Conservation (phyloP, 2,113 vertebrate genomes). For the Toxostoma redivivum region DNA sequence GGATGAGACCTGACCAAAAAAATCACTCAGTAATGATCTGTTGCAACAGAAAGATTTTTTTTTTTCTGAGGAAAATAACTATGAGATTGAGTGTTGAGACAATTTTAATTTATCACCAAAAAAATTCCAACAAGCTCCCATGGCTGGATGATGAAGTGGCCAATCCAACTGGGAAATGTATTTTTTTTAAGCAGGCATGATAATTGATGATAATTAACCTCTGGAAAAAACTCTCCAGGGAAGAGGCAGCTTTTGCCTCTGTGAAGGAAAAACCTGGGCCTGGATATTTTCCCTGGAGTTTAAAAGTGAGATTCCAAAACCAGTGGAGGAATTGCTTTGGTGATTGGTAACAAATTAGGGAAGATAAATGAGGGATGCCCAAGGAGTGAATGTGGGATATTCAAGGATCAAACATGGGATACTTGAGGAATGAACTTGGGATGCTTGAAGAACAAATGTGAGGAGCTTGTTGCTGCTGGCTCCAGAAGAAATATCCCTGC, state of each 20-base stretch:
- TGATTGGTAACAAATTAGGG: accelerated
- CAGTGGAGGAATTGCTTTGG: background rate
- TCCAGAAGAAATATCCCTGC: background rate
- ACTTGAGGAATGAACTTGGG: background rate
- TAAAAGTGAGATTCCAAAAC: accelerated
- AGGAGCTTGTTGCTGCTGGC: background rate
- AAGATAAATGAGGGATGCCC: background rate
- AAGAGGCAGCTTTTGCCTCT: background rate
- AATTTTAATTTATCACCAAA: background rate
- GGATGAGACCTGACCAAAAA: background rate
- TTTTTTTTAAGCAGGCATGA: background rate
- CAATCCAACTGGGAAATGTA: background rate
- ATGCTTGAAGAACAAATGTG: accelerated
- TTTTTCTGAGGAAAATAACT: accelerated
- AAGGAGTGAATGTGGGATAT: background rate
- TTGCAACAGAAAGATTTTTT: background rate
- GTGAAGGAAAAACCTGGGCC: background rate
- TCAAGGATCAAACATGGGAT: background rate
- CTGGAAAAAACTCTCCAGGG: background rate
- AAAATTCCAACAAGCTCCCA: background rate
- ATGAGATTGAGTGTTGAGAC: accelerated
- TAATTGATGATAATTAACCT: background rate
- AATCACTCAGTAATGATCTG: no score
- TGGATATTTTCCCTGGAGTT: background rate
- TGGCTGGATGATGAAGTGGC: background rate